Evolutionary conservation across 2,797 vertebrate genomes (phyloP).

Genomic region (Macropus fuliginosus): DNA sequence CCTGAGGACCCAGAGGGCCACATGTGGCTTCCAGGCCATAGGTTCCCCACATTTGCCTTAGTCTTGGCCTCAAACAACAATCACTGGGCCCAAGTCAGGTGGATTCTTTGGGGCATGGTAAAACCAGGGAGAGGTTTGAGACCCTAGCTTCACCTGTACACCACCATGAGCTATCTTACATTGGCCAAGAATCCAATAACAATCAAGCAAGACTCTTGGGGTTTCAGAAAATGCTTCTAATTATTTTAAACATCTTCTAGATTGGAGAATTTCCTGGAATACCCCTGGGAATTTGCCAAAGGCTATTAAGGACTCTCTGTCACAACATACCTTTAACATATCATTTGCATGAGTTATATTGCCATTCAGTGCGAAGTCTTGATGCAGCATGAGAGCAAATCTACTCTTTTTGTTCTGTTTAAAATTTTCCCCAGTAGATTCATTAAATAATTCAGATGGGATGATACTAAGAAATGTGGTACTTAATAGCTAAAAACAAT

Average conservation of each 20-base stretch:
- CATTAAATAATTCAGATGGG: constrained; percentile 39
- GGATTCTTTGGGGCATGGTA: background rate
- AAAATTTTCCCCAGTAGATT: constrained; percentile 23
- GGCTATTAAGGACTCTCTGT: constrained; percentile 62
- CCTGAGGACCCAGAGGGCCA: too few species aligned
- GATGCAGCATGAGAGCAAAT: constrained; percentile 40
- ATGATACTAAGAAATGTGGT: constrained; percentile 41
- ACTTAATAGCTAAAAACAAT: constrained; percentile 53
- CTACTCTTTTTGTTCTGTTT: background rate
- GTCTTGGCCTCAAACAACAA: background rate
- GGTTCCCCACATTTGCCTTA: background rate
- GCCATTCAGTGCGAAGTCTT: constrained; percentile 49
- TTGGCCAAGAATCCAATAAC: constrained; percentile 43
- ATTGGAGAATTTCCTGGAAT: constrained; percentile 70
- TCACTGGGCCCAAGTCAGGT: background rate
- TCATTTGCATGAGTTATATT: constrained; percentile 44
- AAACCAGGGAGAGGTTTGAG: background rate
- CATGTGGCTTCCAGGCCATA: too few species aligned
- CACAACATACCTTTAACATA: constrained; percentile 53
- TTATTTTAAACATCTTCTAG: constrained; percentile 55
- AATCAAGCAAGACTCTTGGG: constrained; percentile 61
- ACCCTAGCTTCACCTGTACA: background rate
- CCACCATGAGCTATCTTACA: constrained; percentile 6
- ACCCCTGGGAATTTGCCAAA: constrained; percentile 63
- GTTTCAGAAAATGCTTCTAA: constrained; percentile 68